phyloP scores from a whole-genome alignment of 1,140 invertebrate genomes.

The Drosophila malerkotliana region DNA sequence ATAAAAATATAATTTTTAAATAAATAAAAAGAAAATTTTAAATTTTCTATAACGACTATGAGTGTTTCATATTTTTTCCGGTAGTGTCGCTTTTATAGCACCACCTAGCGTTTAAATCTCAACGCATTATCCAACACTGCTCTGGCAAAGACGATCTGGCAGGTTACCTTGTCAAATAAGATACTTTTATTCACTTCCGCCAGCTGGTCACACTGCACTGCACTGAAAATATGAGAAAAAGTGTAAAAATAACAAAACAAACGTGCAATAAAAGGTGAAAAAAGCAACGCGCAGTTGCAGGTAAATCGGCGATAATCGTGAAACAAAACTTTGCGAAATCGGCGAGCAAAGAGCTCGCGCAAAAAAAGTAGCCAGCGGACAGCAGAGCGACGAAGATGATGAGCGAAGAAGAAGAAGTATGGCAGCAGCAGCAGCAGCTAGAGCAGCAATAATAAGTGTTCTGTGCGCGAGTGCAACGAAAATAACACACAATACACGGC shows the following conservation, averaged over 20 bases:
- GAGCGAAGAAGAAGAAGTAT: constrained; percentile 72
- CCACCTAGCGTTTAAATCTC: neutral
- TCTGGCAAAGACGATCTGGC: neutral
- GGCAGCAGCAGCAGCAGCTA: constrained; percentile 67
- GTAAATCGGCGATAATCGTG: constrained; percentile 14
- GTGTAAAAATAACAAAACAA: constrained; percentile 78
- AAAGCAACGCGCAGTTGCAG: constrained; percentile 52
- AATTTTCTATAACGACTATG: neutral
- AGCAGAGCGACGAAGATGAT: constrained; percentile 61
- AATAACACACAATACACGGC: constrained; percentile 58
- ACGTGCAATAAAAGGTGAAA: constrained; percentile 71
- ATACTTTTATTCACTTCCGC: neutral
- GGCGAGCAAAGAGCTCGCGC: constrained; percentile 9
- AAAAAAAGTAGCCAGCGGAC: constrained; percentile 34
- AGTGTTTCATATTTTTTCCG: no score
- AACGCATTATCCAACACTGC: neutral
- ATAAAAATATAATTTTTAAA: neutral
- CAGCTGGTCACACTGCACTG: constrained; percentile 9
- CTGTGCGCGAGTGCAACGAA: constrained; percentile 67
- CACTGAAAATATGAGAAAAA: constrained; percentile 58
- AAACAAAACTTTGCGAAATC: constrained; percentile 21
- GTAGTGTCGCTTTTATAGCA: neutral
- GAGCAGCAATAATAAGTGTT: constrained; percentile 73
- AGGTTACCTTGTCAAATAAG: neutral
- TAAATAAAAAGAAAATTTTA: neutral